phyloP scores from a whole-genome alignment of 2,888 invertebrate genomes.

The Stictocephala bisonia region DNA sequence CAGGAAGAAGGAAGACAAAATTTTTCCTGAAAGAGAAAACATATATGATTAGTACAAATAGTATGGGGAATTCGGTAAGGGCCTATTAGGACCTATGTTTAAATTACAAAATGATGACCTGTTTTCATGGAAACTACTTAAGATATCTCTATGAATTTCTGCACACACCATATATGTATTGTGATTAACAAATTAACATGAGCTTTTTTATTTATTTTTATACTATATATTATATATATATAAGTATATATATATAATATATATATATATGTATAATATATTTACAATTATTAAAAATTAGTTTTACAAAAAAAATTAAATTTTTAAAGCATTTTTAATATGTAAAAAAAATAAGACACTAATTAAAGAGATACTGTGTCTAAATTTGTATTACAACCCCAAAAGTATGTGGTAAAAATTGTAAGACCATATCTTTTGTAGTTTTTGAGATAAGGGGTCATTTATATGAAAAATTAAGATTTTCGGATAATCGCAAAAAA shows the following conservation, averaged over 20 bases:
- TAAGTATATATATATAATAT: too few relatives aligned
- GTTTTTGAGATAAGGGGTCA: conserved; percentile 8
- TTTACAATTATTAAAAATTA: not conserved
- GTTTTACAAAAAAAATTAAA: not conserved
- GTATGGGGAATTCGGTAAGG: conserved; percentile 3
- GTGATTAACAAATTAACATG: not conserved
- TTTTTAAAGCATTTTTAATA: not conserved
- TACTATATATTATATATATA: not conserved
- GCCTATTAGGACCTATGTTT: conserved; percentile 8
- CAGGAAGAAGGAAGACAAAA: too few relatives aligned
- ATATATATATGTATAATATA: too few relatives aligned
- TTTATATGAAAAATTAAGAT: not conserved
- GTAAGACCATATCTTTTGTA: not conserved
- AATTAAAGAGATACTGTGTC: not conserved
- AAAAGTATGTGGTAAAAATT: conserved; percentile 20
- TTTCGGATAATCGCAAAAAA: not conserved
- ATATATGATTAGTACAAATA: too few relatives aligned
- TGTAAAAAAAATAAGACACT: not conserved
- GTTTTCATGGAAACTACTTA: conserved; percentile 9
- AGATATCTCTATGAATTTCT: not conserved
- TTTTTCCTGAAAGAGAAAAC: too few relatives aligned
- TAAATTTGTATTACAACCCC: not conserved
- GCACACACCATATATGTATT: not conserved
- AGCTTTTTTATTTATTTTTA: not conserved
- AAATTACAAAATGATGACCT: conserved; percentile 9